Percentiles rank a stretch among this genome's conserved stretches.
These are phyloP conservation scores for Datnioides undecimradiatus DNA, from an alignment of 2,113 vertebrate species.

Conservation along the genomic window DNA sequence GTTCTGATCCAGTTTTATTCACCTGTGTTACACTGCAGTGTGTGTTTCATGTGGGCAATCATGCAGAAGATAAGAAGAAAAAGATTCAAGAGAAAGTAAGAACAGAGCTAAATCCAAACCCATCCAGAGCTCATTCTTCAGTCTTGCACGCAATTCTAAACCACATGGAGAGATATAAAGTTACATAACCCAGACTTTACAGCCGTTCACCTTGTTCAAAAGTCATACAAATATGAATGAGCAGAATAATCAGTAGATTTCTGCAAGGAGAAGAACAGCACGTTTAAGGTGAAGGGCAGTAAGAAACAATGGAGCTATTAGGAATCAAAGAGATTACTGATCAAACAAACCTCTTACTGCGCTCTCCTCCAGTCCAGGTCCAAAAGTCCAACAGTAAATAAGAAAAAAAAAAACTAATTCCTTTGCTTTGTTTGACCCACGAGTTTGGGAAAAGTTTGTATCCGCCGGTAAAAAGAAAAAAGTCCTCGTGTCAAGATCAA, in stretches of 20 bases:
- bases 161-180: slow-evolving; percentile 19
- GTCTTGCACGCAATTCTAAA: not conserved
- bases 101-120: not conserved
- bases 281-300: not conserved
- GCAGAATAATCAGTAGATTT: not conserved
- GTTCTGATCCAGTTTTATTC: slow-evolving; percentile 9
- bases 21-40: slow-evolving; percentile 26
- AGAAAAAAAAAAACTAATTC: slow-evolving; percentile 57
- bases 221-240: not conserved
- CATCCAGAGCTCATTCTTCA: not conserved
- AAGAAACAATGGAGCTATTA: slow-evolving; percentile 50
- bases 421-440: slow-evolving; percentile 34
- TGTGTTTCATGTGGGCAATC: slow-evolving; percentile 20
- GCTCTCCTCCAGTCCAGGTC: slow-evolving; percentile 65
- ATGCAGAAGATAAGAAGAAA: slow-evolving; percentile 10
- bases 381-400: slow-evolving; percentile 72
- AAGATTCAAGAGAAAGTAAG: not conserved
- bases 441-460: slow-evolving; percentile 31
- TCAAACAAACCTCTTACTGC: slow-evolving; percentile 82
- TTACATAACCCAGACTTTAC: slow-evolving; percentile 10
- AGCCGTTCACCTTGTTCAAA: slow-evolving; percentile 3
- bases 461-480: slow-evolving; percentile 65
- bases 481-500: slow-evolving; percentile 50
- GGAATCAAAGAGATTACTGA: slow-evolving; percentile 64
- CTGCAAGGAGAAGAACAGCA: not conserved